Evolutionary conservation across 2,888 invertebrate genomes (phyloP), one percentile per base, ranked within the genome.

Genomic region (Drosophila anomalipes): DNA sequence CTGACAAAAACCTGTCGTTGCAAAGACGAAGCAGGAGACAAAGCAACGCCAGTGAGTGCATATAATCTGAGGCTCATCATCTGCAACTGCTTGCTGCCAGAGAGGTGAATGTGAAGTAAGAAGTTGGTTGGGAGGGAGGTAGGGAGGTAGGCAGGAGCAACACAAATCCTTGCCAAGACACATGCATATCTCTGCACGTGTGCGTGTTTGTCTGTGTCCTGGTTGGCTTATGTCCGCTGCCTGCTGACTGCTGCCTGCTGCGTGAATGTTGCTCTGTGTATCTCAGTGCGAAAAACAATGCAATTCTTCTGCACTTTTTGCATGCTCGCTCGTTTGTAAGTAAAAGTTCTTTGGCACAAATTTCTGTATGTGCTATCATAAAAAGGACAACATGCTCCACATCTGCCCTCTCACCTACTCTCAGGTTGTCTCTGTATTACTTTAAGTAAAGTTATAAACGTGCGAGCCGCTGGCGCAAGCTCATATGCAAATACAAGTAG

Each of bases 221-320:
- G 59, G 53, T 74, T 68, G 74, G 72, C 86, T 74, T 77, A 74
- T 74, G 74, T 63, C 39, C 44, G 26, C 32, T 59, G 67, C 35
- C 56, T 63, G 54, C 37, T 41, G 41, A 4, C 4, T 39, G 39
- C 41, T 35, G 35, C 3, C 4, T 44, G 44, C 44, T 59, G 56
- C 37, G 56, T 64, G 59, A 39, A 63, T 69, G 44, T 30, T 39
- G 57, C 44, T 35, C 47, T 22, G 47, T 37, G 54, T 56, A 26
- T n/a, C 54, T 60, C 59, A 66, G 65, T 76, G 69, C 52, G 47
- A 71, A 68, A 69, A 73, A 89, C 86, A 86, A 86, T 90, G 89
- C 89, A 86, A 88, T 86, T 90, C 88, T 86, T 86, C 91, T 69
- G 89, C 90, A 89, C 89, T 81, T 86, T 86, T 86, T 86, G 76